Evolutionary conservation across 2,888 invertebrate genomes (phyloP).

Genomic region (Cotesia congregata): DNA sequence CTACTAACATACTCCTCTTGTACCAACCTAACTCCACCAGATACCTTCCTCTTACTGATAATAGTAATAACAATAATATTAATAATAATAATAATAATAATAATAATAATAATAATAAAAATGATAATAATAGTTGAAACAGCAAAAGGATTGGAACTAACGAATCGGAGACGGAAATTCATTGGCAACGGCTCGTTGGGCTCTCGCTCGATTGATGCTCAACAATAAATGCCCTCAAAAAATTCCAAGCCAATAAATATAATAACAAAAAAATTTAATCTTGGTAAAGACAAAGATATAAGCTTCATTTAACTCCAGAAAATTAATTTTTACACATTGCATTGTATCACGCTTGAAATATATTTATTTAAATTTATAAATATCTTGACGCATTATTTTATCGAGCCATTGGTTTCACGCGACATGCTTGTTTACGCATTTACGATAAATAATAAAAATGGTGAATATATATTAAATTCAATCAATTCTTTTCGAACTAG

Average conservation of each 20-base stretch:
- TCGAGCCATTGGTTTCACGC: conserved; percentile 45
- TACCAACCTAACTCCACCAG: background rate
- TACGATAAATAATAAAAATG: conserved; percentile 5
- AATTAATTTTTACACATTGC: too few relatives aligned
- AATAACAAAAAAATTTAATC: conserved; percentile 21
- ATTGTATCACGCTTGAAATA: background rate
- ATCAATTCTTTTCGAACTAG: conserved; percentile 15
- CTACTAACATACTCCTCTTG: background rate
- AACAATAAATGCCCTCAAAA: conserved; percentile 4
- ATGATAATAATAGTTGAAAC: background rate
- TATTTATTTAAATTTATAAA: conserved; percentile 46
- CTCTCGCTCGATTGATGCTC: conserved; percentile 22
- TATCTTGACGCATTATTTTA: conserved; percentile 50
- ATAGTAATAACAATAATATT: background rate
- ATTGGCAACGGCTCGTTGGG: conserved; percentile 34
- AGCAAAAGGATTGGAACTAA: conserved; percentile 13
- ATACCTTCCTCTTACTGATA: background rate
- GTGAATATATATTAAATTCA: conserved; percentile 15
- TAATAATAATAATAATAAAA: background rate
- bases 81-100: background rate
- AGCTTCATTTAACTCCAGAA: too few relatives aligned
- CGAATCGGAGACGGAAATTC: conserved; percentile 24
- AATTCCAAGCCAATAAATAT: background rate
- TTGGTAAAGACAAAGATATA: conserved; percentile 28
- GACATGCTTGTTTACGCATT: conserved; percentile 38